Evolutionary conservation across 2,888 invertebrate species (phyloP).

Genomic region (Oscheius onirici): DNA sequence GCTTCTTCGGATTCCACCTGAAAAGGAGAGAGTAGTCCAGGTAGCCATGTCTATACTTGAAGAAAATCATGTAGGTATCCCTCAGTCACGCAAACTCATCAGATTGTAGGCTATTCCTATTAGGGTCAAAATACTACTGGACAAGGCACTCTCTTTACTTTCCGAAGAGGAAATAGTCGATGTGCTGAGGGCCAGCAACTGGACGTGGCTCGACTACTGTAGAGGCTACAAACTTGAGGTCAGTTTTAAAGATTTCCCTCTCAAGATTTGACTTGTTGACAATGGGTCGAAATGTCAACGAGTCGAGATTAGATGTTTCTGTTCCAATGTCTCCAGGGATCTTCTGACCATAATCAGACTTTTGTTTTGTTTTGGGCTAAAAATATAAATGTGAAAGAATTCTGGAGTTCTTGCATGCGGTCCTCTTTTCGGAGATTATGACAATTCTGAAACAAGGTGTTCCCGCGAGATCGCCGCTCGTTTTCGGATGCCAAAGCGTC

Average conservation of each 20-base stretch:
- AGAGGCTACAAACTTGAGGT: conserved; percentile 32
- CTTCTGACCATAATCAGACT: not conserved
- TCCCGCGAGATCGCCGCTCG: conserved; percentile 26
- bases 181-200: conserved; percentile 2
- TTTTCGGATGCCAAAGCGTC: conserved; percentile 17
- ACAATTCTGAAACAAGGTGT: conserved; percentile 11
- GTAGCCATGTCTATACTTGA: conserved; percentile 4
- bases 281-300: conserved; percentile 21
- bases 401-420: too few relatives aligned
- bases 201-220: conserved; percentile 29
- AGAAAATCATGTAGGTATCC: not conserved
- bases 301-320: not conserved
- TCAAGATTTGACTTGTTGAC: conserved; percentile 2
- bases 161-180: conserved; percentile 22
- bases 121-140: conserved; percentile 29
- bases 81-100: not conserved
- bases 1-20: not conserved
- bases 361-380: not conserved
- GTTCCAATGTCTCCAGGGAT: too few relatives aligned
- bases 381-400: too few relatives aligned
- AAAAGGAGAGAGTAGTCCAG: not conserved
- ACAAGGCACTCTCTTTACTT: conserved; percentile 6
- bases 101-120: conserved; percentile 32
- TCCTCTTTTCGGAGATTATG: not conserved
- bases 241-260: not conserved